Evolutionary conservation across 1,140 invertebrate genomes (phyloP), one percentile per base, ranked within the genome.

Genomic region (Drosophila melanogaster): DNA sequence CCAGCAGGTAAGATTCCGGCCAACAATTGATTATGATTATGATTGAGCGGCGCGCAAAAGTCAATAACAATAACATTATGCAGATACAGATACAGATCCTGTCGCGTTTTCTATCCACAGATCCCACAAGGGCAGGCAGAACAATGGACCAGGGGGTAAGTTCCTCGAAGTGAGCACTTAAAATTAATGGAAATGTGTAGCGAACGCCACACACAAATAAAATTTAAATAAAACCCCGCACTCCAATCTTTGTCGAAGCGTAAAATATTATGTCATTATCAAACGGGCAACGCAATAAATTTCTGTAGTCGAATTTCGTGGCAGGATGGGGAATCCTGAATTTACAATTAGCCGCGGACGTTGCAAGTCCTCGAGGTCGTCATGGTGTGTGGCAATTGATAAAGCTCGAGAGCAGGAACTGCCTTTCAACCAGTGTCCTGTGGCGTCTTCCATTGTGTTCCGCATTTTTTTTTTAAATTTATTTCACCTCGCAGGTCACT

Each of bases 191-290:
- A 90, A 90, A 75, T 74, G 58, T 81, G 70, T 87, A 71, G 69
- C 64, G 54, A 73, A 79, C 47, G 57, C 46, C 66, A 76, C 49
- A 41, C 47, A 56, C 61, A 81, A 84, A 71, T 80, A 67, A 75
- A 90, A 90, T 75, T 90, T 74, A 78, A 90, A 90, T 90, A 90
- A 87, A 79, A 80, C 53, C 43, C 41, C 17, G 3, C 37, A 4
- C 37, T n/a, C 35, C 19, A 30, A 49, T 17, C 62, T 78, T 64
- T 76, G 77, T 79, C 87, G 87, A 90, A 90, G 87, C 87, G 89
- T 90, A 84, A 90, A 90, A 90, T 89, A 90, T 90, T 90, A 86
- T 90, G 77, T 84, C 87, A 89, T 90, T 90, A 90, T 89, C 80
- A 90, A 85, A 51, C 51, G 38, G 58, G 83, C 66, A 89, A 89